phyloP scores from a whole-genome alignment of 2,113 vertebrate genomes.

The Thalassarche chlororhynchos region DNA sequence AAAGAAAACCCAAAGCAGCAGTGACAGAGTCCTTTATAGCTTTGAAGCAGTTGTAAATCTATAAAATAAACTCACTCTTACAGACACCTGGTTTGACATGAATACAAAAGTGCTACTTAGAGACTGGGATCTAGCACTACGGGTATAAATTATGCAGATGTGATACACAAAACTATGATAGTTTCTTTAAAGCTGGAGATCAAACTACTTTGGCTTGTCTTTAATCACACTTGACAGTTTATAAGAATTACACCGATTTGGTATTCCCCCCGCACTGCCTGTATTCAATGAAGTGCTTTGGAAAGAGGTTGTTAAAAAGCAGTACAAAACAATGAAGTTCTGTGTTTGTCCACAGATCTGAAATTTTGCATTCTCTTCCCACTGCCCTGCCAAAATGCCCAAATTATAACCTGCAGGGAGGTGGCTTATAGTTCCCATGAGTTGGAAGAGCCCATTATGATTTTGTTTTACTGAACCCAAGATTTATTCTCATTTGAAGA shows the following conservation, averaged over 20 bases:
- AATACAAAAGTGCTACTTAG: slow-evolving; percentile 8
- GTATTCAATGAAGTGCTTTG: not conserved
- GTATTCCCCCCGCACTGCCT: not conserved
- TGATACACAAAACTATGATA: not conserved
- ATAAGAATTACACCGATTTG: not conserved
- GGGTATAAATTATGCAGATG: slow-evolving; percentile 24
- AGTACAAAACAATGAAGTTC: slow-evolving; percentile 14
- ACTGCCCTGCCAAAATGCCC: not conserved
- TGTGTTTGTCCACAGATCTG: slow-evolving; percentile 3
- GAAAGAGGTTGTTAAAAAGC: slow-evolving; percentile 14
- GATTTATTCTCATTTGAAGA: not conserved
- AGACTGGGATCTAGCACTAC: not conserved
- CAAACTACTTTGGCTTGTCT: slow-evolving; percentile 30
- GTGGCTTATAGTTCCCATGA: not conserved
- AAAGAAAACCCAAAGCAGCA: not conserved
- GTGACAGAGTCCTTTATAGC: not conserved
- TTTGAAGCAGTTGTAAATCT: not conserved
- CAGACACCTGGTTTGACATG: not conserved
- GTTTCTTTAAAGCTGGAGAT: slow-evolving; percentile 34
- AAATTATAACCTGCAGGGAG: not conserved
- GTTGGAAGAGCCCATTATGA: not conserved
- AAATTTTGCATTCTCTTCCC: slow-evolving; percentile 12
- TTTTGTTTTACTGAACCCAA: not conserved
- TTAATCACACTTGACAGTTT: slow-evolving; percentile 8
- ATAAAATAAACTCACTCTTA: slow-evolving; percentile 3